Evolutionary conservation across 2,113 vertebrate species (phyloP), one percentile per base, ranked within the genome.

Genomic region (Tragelaphus buxtoni): DNA sequence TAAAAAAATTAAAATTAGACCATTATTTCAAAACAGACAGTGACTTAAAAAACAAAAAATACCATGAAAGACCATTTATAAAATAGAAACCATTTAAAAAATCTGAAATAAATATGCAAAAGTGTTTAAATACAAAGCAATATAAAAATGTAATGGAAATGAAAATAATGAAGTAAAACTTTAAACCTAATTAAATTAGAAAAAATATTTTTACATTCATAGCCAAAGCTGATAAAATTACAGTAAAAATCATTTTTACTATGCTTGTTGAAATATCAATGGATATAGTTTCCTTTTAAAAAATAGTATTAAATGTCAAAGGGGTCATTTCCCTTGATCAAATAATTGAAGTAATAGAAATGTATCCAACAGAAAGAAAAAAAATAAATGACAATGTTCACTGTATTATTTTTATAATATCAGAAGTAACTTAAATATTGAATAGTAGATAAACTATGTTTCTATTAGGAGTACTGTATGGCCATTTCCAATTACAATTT

Each of bases 1-100:
- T 69, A 65, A 85, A 88, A 82, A 94, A 72, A 22, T 82, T 88
- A 96, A 94, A 95, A 96, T 89, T 45, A 96, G 58, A 79, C 39
- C 42, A 90, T 55, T 60, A 63, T 80, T 39, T 77, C 35, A 96
- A 96, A 94, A 93, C 49, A 93, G 30, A 77, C 14, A 61, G 17
- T 55, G 82, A 90, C 22, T 74, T 90, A 87, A 80, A 96, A 92
- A 83, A 42, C 9, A 97, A 58, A 9, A 90, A 93, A 95, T 65
- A n/a, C 88, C 22, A 49, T 69, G 55, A 77, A 89, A 88, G 26
- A 79, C 49, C 65, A 7, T 32, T 95, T 80, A 65, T 7, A 58
- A 96, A 93, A 84, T 22, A 84, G 58, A 95, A 88, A 84, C 39
- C 55, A 90, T 49, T n/a, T 2, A 2, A 87, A 96, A 95, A 93